phyloP scores from a whole-genome alignment of 2,113 vertebrate genomes.

The Calidris pygmaea region DNA sequence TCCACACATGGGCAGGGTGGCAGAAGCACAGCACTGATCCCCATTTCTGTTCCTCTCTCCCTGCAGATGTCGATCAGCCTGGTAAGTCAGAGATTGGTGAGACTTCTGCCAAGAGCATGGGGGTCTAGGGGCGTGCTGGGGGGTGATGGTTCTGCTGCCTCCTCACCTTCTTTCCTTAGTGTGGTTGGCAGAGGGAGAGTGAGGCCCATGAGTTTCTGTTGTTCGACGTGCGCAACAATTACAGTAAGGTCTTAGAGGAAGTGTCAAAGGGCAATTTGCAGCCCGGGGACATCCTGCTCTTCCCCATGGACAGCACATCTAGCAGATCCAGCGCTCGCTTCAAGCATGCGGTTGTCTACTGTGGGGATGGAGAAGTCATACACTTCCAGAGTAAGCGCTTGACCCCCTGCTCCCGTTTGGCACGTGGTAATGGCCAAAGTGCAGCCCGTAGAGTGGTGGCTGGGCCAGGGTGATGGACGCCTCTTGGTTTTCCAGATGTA shows the following conservation, averaged over 20 bases:
- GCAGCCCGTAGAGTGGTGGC: rapidly evolving
- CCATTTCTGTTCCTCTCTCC: neutral
- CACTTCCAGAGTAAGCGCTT: neutral
- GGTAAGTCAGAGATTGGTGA: neutral
- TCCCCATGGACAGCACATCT: rapidly evolving
- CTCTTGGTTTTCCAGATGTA: neutral
- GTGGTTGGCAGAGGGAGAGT: rapidly evolving
- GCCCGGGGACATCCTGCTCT: neutral
- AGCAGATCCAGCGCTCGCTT: rapidly evolving
- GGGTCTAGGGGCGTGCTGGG: rapidly evolving
- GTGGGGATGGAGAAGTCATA: neutral
- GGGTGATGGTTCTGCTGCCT: rapidly evolving
- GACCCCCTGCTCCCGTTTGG: rapidly evolving
- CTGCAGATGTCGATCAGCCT: rapidly evolving
- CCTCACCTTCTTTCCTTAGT: neutral
- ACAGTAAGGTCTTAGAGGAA: rapidly evolving
- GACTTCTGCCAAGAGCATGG: rapidly evolving
- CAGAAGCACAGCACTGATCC: rapidly evolving
- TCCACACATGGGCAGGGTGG: rapidly evolving
- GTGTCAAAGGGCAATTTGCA: rapidly evolving
- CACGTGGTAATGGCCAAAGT: rapidly evolving
- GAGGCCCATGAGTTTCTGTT: rapidly evolving
- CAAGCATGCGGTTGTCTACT: rapidly evolving
- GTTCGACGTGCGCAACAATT: rapidly evolving
- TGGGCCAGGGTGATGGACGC: rapidly evolving